Evolutionary conservation across 2,113 vertebrate species (phyloP), one percentile per base, ranked within the genome.

Genomic region (Alligator mississippiensis): DNA sequence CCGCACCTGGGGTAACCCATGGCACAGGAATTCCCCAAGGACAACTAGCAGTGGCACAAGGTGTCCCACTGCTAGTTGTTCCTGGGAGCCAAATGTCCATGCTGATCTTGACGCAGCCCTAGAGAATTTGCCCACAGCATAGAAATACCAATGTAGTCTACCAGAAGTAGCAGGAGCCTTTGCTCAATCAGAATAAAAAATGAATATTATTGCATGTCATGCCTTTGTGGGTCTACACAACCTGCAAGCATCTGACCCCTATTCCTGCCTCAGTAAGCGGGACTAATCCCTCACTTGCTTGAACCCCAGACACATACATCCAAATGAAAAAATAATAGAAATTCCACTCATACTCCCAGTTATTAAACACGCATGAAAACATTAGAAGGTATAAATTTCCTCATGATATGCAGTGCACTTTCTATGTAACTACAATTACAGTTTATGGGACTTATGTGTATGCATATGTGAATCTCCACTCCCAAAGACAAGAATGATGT

Each of bases 401-500:
- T 78, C 55, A 77, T 18, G 64, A 76, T 74, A 85, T 0, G 0
- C 80, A 89, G 21, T 72, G 27, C 34, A 13, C 77, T 92, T 92
- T 77, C 90, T n/a, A 70, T 57, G 9, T 22, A 79, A 76, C 30
- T 90, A 34, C 13, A 58, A 88, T 83, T 30, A 54, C 62, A 17
- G 79, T 64, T 95, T 89, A 85, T 72, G 72, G 85, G 79, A 90
- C 47, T 47, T 47, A 9, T 47, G 47, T 47, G 47, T 47, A 80
- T 1, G 3, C 54, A 1, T 28, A 15, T 86, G 34, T 91, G 75
- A 90, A 82, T 57, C 85, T 91, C 60, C 55, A 27, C 66, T 88
- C 77, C 82, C 84, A 92, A 85, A 96, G 22, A 78, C 14, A 76
- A 92, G 82, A 85, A 83, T 77, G 47, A 58, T 28, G 8, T 30